Evolutionary conservation across 2,888 invertebrate genomes (phyloP).

Genomic region (Schizaphis graminum): DNA sequence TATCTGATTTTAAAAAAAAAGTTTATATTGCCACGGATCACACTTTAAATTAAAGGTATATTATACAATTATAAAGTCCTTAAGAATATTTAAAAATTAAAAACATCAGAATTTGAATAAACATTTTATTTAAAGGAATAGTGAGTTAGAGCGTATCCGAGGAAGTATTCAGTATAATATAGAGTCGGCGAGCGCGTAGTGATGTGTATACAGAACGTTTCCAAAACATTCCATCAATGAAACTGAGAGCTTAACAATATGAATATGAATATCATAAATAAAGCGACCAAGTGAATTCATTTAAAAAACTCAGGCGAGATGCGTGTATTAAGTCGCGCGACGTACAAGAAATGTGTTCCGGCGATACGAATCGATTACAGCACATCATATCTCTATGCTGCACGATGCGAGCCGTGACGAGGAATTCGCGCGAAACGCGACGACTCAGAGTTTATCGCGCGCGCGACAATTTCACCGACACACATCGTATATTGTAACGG

Average conservation of each 20-base stretch:
- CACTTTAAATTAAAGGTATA: background rate
- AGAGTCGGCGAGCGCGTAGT: background rate
- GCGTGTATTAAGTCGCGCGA: background rate
- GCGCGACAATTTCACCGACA: background rate
- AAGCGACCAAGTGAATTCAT: background rate
- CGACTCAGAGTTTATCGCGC: background rate
- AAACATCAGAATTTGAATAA: background rate
- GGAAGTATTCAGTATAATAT: too few species aligned
- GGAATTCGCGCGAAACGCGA: constrained; percentile 46
- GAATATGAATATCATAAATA: background rate
- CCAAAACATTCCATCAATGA: background rate
- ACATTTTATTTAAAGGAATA: background rate
- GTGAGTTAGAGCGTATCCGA: background rate
- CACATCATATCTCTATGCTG: background rate
- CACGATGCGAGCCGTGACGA: constrained; percentile 24
- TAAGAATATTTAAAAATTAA: background rate
- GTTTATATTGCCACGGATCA: background rate
- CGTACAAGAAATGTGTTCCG: background rate
- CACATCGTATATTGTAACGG: background rate
- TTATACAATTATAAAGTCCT: background rate
- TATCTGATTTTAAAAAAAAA: background rate
- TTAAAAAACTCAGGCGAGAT: background rate
- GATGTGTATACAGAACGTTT: background rate
- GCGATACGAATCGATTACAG: constrained; percentile 49
- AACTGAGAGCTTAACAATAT: background rate